phyloP scores from a whole-genome alignment of 2,113 vertebrate species.

The Barbus barbus region DNA sequence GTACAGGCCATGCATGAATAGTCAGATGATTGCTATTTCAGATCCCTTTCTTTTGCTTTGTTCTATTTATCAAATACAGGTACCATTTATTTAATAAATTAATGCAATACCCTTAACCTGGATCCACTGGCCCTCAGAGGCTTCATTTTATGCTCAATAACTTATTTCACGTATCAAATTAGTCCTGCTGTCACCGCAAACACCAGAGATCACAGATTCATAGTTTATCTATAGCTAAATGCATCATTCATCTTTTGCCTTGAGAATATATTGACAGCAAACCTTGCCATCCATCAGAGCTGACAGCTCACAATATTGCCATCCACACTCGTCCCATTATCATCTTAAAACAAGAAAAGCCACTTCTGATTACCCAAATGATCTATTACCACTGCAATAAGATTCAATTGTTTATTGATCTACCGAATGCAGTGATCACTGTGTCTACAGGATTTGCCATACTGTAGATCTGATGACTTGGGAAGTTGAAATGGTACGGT shows the following conservation, averaged over 20 bases:
- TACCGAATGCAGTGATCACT: not conserved
- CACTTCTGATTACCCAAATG: conserved; percentile 22
- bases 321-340: conserved; percentile 3
- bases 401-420: conserved; percentile 27
- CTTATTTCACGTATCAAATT: conserved; percentile 21
- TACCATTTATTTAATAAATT: not conserved
- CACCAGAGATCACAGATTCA: conserved; percentile 3
- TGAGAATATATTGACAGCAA: conserved; percentile 46
- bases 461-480: not conserved
- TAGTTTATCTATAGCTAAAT: conserved; percentile 44
- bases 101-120: not conserved
- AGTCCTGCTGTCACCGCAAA: conserved; percentile 15
- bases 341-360: not conserved
- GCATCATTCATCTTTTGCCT: conserved; percentile 45
- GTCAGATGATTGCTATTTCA: not conserved
- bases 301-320: conserved; percentile 41
- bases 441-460: conserved; percentile 3
- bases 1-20: not conserved
- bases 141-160: conserved; percentile 16
- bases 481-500: no score
- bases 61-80: not conserved
- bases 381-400: conserved; percentile 4
- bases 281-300: conserved; percentile 43
- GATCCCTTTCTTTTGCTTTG: not conserved
- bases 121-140: not conserved